These are phyloP conservation scores for Tiaroga cobitis DNA, from an alignment of 2,797 vertebrate genomes.

Conservation along the genomic window DNA sequence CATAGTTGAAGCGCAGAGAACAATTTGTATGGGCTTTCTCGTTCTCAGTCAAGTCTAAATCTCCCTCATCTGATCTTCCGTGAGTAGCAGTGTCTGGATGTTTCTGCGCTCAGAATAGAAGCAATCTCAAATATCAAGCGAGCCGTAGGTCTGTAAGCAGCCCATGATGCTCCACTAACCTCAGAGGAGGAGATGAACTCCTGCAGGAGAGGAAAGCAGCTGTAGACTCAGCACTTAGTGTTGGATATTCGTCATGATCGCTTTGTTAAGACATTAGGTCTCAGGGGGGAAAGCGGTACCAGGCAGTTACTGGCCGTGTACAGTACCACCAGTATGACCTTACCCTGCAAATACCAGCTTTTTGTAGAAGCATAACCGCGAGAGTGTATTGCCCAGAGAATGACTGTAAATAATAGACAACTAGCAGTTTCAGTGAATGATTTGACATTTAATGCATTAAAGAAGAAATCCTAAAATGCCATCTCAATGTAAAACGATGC, in stretches of 20 bases:
- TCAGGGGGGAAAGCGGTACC: conserved; percentile 34
- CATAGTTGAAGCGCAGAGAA: neutral
- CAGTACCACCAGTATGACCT: conserved; percentile 17
- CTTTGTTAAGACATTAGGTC: conserved; percentile 46
- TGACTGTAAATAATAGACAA: conserved; percentile 1
- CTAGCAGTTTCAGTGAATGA: conserved; percentile 12
- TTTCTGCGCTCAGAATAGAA: conserved; percentile 15
- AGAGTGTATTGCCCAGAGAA: neutral
- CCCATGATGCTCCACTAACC: conserved; percentile 49
- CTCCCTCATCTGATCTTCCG: neutral
- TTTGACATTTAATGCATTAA: conserved; percentile 35
- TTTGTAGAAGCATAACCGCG: neutral
- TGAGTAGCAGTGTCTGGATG: neutral
- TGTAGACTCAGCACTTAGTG: conserved; percentile 35
- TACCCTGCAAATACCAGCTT: conserved; percentile 20
- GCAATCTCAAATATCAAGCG: conserved; percentile 45
- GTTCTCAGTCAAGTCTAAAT: neutral
- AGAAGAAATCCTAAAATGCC: conserved; percentile 27
- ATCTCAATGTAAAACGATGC: conserved; percentile 23
- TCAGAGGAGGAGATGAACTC: conserved; percentile 44
- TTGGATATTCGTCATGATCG: conserved; percentile 54
- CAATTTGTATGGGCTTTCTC: neutral
- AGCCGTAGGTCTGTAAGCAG: conserved; percentile 26
- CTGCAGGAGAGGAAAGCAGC: conserved; percentile 32
- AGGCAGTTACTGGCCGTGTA: conserved; percentile 27